phyloP scores from a whole-genome alignment of 2,113 vertebrate species.

The Oreotrochilus melanogaster region DNA sequence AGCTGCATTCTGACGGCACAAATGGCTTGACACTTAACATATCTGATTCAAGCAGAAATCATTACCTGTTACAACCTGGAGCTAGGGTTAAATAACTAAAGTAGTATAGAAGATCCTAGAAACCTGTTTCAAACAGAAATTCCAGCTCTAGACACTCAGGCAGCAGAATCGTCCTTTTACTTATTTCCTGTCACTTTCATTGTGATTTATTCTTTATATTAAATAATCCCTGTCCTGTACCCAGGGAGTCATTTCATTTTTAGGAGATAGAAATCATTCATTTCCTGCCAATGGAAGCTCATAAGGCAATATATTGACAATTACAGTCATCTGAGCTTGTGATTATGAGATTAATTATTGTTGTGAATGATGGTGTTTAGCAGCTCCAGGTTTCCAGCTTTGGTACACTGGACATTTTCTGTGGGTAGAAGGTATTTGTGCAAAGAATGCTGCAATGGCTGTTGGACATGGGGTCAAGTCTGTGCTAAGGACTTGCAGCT shows the following conservation, averaged over 20 bases:
- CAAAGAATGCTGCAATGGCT: rapidly evolving
- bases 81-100: background rate
- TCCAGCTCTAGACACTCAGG: background rate
- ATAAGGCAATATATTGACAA: constrained; percentile 57
- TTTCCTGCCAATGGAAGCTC: constrained; percentile 51
- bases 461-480: background rate
- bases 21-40: background rate
- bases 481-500: background rate
- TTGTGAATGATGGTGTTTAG: background rate
- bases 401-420: background rate
- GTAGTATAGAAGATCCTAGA: background rate
- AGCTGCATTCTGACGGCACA: background rate
- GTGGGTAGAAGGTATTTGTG: background rate
- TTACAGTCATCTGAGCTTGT: constrained; percentile 37
- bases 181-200: constrained; percentile 51
- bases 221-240: background rate
- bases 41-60: background rate
- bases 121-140: background rate
- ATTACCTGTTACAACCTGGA: background rate
- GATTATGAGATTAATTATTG: constrained; percentile 59
- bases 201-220: constrained; percentile 61
- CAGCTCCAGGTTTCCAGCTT: background rate
- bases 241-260: background rate
- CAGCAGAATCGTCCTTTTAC: constrained; percentile 3
- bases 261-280: constrained; percentile 52